Percentiles rank a stretch among this genome's conserved stretches.
phyloP scores from a whole-genome alignment of 2,888 invertebrate species.

The Andrena hattorfiana region DNA sequence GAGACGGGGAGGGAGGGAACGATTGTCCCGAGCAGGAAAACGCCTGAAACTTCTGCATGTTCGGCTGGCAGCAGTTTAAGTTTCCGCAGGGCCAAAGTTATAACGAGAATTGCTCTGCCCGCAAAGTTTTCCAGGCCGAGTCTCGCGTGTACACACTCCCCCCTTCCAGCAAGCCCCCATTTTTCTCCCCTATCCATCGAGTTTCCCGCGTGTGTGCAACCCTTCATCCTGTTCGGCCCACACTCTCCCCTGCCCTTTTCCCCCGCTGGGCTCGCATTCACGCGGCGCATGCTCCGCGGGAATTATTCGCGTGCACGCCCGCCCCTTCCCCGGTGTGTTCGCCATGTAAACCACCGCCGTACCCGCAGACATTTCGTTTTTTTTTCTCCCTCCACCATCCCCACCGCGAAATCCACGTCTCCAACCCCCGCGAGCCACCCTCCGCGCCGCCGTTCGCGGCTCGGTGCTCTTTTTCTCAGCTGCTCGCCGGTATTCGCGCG shows the following conservation, averaged over 20 bases:
- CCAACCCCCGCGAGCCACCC: slow-evolving; percentile 9
- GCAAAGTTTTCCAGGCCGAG: slow-evolving; percentile 73
- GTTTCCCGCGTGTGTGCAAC: slow-evolving; percentile 8
- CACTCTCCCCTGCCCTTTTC: slow-evolving; percentile 6
- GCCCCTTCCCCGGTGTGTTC: slow-evolving; percentile 21
- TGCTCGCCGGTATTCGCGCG: slow-evolving; percentile 66
- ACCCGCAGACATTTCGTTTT: slow-evolving; percentile 64
- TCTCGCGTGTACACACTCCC: slow-evolving; percentile 70
- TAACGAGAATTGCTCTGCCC: slow-evolving; percentile 80
- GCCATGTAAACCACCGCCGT: slow-evolving; percentile 65
- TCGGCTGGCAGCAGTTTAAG: slow-evolving; percentile 74
- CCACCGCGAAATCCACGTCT: not conserved
- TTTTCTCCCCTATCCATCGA: slow-evolving; percentile 21
- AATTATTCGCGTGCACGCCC: slow-evolving; percentile 62
- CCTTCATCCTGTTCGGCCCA: not conserved
- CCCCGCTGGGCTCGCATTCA: slow-evolving; percentile 52
- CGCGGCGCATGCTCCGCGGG: slow-evolving; percentile 53
- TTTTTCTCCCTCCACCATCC: slow-evolving; percentile 47
- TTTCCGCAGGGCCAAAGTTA: slow-evolving; percentile 77
- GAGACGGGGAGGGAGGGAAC: slow-evolving; percentile 12
- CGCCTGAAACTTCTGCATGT: slow-evolving; percentile 72
- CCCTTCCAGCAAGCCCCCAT: slow-evolving; percentile 6
- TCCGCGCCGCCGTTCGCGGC: not conserved
- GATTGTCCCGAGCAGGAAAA: slow-evolving; percentile 71
- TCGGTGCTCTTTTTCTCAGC: slow-evolving; percentile 45